Evolutionary conservation across 2,888 invertebrate species (phyloP), one percentile per base, ranked within the genome.

Genomic region (Macaria notata): DNA sequence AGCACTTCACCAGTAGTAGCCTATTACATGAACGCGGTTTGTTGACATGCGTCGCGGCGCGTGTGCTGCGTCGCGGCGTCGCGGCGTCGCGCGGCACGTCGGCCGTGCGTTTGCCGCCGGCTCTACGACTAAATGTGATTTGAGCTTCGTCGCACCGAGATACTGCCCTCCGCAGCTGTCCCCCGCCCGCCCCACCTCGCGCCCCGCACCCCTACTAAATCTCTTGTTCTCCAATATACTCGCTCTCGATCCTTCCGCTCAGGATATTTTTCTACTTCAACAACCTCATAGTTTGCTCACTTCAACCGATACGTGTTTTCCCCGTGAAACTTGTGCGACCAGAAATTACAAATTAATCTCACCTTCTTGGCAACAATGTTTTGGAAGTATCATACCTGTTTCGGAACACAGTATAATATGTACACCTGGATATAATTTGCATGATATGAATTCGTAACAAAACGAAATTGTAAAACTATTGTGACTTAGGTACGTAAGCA

Each of bases 81-180:
- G 30, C 49, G 47, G 38, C 31, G 58, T 7, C 62, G 64, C 60
- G 49, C 54, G 62, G 49, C 56, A 74, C 66, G 75, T 65, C 70
- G 66, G 65, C 71, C 73, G 78, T 80, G 81, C 85, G 86, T 79
- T 76, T 75, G 79, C 67, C 73, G 63, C 76, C 78, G 82, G 73
- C 73, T 70, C 75, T 74, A 78, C 76, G 74, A 83, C 84, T 86
- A 78, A 86, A 80, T 79, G 84, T 76, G 84, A 85, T 87, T 86
- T 82, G 73, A 82, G 82, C 61, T 6, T 31, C n/a, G 65, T 71
- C 66, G 72, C 71, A 66, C 69, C 76, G 79, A 78, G 80, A 78
- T 75, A 70, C 76, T 73, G 73, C 77, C 81, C 77, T 77, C 76
- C 76, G 68, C 57, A 9, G 39, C 33, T 31, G 19, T 38, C 46